A percentile compares a stretch with the other conserved stretches of the same genome.
phyloP scores from a whole-genome alignment of 2,113 vertebrate species.

The Mirounga angustirostris region DNA sequence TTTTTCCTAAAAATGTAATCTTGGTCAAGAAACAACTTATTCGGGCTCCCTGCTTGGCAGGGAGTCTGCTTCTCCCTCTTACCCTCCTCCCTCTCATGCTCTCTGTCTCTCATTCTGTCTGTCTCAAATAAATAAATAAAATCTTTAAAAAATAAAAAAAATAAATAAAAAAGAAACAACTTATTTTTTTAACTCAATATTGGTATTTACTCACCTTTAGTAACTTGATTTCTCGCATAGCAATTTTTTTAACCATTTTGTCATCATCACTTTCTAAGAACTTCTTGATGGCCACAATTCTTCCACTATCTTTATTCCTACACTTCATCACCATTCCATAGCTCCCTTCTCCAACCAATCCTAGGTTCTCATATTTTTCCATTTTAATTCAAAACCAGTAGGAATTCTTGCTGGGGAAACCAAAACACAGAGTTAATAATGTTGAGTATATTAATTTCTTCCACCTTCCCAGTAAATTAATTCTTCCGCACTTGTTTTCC shows the following conservation, averaged over 20 bases:
- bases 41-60: not conserved
- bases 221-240: slow-evolving; percentile 88
- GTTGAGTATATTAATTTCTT: not conserved
- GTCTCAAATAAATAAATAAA: too few species aligned
- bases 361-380: slow-evolving; percentile 93
- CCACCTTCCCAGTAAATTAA: not conserved
- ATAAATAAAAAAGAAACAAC: slow-evolving; percentile 5
- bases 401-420: slow-evolving; percentile 67
- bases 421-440: slow-evolving; percentile 19
- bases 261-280: slow-evolving; percentile 94
- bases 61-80: too few species aligned
- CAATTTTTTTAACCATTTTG: slow-evolving; percentile 92
- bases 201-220: slow-evolving; percentile 83
- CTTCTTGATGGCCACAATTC: slow-evolving; percentile 94
- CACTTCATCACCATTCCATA: slow-evolving; percentile 94
- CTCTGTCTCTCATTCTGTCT: too few species aligned
- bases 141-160: too few species aligned
- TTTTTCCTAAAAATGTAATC: not conserved
- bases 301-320: slow-evolving; percentile 90
- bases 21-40: slow-evolving; percentile 48
- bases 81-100: too few species aligned
- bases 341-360: slow-evolving; percentile 93
- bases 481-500: not conserved
- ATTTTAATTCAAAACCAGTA: slow-evolving; percentile 79
- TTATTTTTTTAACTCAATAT: not conserved